A percentile compares a stretch with the other conserved stretches of the same genome.
phyloP scores from a whole-genome alignment of 2,113 vertebrate genomes.

The Coptodon bakossiorum region DNA sequence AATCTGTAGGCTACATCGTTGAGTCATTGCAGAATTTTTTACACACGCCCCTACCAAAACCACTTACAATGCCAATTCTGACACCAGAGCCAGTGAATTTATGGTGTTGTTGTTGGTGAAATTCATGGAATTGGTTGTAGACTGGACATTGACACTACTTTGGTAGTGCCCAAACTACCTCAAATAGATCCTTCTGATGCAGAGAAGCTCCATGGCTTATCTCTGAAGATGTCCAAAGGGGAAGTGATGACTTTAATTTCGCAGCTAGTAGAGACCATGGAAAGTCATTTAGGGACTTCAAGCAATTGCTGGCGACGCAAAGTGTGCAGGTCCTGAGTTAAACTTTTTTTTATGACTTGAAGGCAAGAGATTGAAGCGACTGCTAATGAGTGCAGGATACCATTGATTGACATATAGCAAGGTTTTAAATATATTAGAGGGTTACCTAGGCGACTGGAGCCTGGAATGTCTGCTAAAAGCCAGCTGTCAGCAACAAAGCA shows the following conservation, averaged over 20 bases:
- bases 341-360: not conserved
- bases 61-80: not conserved
- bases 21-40: not conserved
- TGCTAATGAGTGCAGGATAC: not conserved
- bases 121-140: not conserved
- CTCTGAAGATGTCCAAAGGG: not conserved
- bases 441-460: not conserved
- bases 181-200: not conserved
- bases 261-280: not conserved
- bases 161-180: not conserved
- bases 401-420: not conserved
- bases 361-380: not conserved
- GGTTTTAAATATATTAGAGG: not conserved
- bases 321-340: not conserved
- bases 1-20: not conserved
- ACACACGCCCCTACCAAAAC: not conserved
- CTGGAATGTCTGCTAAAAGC: not conserved
- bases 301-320: not conserved
- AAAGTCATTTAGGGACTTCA: not conserved
- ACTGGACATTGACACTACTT: not conserved
- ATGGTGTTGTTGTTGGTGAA: not conserved
- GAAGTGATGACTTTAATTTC: not conserved
- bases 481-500: not conserved
- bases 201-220: not conserved
- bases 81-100: not conserved